These are phyloP conservation scores for Heteromyza rotundicornis DNA, from an alignment of 2,888 invertebrate species.

Conservation along the genomic window DNA sequence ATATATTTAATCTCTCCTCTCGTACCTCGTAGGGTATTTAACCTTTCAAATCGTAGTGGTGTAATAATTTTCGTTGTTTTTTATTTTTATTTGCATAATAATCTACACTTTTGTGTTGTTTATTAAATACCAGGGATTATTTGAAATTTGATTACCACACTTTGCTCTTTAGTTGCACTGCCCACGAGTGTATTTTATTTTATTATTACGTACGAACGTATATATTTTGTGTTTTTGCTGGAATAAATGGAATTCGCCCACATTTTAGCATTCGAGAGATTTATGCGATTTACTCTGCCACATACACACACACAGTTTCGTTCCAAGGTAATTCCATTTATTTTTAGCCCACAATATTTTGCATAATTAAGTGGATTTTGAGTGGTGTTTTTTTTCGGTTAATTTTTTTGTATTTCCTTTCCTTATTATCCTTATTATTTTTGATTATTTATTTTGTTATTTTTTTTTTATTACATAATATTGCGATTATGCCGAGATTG, in stretches of 20 bases:
- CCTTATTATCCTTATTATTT: too few species aligned
- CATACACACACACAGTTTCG: too few species aligned
- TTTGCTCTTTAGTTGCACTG: background rate
- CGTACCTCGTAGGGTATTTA: too few species aligned
- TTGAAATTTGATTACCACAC: background rate
- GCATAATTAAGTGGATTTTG: background rate
- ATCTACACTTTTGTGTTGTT: too few species aligned
- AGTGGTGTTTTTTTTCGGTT: background rate
- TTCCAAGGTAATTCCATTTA: too few species aligned
- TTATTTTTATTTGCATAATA: conserved; percentile 10
- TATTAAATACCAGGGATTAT: background rate
- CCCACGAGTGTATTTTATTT: background rate
- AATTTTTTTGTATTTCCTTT: too few species aligned
- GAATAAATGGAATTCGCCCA: background rate
- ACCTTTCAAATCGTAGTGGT: too few species aligned
- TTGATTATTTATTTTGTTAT: background rate
- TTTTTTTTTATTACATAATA: background rate
- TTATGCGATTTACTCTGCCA: background rate
- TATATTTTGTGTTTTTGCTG: background rate
- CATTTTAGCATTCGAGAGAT: background rate
- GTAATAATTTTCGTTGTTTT: too few species aligned
- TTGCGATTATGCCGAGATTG: background rate
- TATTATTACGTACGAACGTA: background rate
- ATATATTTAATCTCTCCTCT: too few species aligned
- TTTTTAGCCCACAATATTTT: background rate